Evolutionary conservation across 2,797 vertebrate genomes (phyloP).

Genomic region (Sylvia borin): DNA sequence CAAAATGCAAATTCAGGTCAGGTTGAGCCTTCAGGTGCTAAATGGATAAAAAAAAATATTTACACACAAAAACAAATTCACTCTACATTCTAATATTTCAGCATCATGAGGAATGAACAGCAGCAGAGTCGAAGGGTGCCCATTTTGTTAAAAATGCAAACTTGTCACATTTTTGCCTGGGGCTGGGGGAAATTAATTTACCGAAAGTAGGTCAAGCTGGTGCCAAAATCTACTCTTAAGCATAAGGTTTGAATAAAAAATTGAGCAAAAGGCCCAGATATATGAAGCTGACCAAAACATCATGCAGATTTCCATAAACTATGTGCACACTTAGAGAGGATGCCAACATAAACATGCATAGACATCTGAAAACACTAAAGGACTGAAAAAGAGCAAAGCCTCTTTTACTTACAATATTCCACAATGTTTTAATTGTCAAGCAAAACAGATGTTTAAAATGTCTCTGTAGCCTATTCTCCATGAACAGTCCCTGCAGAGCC

Average conservation of each 20-base stretch:
- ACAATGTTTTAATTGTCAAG: background rate
- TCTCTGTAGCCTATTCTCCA: background rate
- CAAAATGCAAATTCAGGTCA: background rate
- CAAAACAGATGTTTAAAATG: background rate
- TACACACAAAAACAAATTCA: background rate
- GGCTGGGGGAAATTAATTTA: background rate
- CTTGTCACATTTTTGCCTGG: background rate
- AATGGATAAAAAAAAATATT: background rate
- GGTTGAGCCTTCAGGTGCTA: background rate
- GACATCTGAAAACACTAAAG: background rate
- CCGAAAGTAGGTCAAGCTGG: background rate
- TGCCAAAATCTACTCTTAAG: background rate
- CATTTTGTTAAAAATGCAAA: background rate
- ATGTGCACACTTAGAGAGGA: background rate
- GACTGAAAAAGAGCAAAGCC: background rate
- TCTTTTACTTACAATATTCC: background rate
- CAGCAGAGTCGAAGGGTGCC: background rate
- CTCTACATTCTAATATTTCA: background rate
- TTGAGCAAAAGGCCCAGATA: background rate
- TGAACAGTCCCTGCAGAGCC: background rate
- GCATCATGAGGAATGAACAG: background rate
- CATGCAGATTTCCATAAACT: background rate
- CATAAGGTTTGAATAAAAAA: background rate
- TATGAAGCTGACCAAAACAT: background rate
- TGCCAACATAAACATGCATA: background rate